Evolutionary conservation across 2,888 invertebrate genomes (phyloP), one percentile per base, ranked within the genome.

Genomic region (Cephus nigrinus): DNA sequence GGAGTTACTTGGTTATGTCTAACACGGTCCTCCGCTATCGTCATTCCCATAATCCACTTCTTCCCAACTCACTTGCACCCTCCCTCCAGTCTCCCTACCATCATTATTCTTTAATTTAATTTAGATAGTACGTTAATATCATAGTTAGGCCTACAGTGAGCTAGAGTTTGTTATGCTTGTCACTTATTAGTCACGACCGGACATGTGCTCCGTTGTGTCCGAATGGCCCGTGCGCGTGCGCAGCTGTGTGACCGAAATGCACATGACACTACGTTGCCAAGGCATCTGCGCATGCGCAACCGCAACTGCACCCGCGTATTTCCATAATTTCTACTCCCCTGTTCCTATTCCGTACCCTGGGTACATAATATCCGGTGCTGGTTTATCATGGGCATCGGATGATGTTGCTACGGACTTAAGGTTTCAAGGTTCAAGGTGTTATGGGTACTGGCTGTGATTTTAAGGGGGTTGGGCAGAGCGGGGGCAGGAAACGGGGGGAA

Each of bases 81-180:
- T 69, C 72, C 55, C 72, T 75, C 77, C 73, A 76, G 75, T 68
- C 76, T 69, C 75, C 68, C 73, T 40, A 75, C 69, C 76, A 55
- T 69, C 68, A 74, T 71, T 73, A 55, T 23, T 55, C 23, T 84
- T 85, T 86, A 84, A 86, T 86, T 88, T 87, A 88, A 86, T 88
- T 87, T 89, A 88, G 84, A 86, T 87, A 87, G 86, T 87, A 89
- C 86, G 89, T 88, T 89, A 89, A 88, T 88, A 89, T 85, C 78
- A 86, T 88, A 88, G 87, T 91, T 91, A 91, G 91, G 91, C 91
- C 91, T 91, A 90, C 88, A 86, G 86, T 91, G 90, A 90, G 90
- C 89, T 90, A 89, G 87, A 88, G 87, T 87, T 87, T 71, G 31
- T 71, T 32, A 32, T 32, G 88, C 74, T 73, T 34, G 74, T 15